These are phyloP conservation scores for Amiota minor DNA, from an alignment of 2,888 invertebrate species.

Conservation along the genomic window DNA sequence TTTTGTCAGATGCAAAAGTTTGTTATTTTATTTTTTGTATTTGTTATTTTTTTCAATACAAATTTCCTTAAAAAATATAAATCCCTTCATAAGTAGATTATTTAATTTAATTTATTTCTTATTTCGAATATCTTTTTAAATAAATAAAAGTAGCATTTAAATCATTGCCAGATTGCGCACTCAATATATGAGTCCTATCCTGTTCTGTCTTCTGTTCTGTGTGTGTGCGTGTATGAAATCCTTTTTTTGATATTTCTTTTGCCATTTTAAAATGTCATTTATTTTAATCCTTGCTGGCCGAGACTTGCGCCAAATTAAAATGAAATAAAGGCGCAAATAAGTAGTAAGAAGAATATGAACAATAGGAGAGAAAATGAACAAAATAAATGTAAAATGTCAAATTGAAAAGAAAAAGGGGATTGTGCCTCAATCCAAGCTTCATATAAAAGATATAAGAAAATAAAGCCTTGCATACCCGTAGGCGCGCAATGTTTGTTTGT, in stretches of 20 bases:
- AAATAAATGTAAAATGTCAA: not conserved
- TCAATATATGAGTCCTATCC: not conserved
- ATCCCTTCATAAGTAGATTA: too few species aligned
- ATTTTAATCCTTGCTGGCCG: slow-evolving; percentile 13
- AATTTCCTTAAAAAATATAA: not conserved
- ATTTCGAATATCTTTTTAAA: not conserved
- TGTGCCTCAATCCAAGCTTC: not conserved
- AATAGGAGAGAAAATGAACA: not conserved
- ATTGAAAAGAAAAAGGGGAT: not conserved
- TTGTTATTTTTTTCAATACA: not conserved
- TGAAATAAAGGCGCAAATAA: slow-evolving; percentile 20
- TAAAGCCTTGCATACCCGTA: not conserved
- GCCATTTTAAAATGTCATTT: slow-evolving; percentile 27
- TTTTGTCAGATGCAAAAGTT: slow-evolving; percentile 4
- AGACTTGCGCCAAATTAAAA: slow-evolving; percentile 13
- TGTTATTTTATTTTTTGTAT: not conserved
- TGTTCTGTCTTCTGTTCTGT: not conserved
- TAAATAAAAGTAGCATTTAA: slow-evolving; percentile 4
- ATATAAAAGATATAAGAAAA: not conserved
- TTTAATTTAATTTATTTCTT: not conserved
- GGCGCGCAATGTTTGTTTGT: slow-evolving; percentile 1
- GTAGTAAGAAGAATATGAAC: not conserved
- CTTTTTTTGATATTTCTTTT: too few species aligned
- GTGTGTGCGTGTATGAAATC: too few species aligned
- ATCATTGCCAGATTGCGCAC: not conserved